These are phyloP conservation scores for Rhagium mordax DNA, from an alignment of 2,888 invertebrate genomes.

Conservation along the genomic window DNA sequence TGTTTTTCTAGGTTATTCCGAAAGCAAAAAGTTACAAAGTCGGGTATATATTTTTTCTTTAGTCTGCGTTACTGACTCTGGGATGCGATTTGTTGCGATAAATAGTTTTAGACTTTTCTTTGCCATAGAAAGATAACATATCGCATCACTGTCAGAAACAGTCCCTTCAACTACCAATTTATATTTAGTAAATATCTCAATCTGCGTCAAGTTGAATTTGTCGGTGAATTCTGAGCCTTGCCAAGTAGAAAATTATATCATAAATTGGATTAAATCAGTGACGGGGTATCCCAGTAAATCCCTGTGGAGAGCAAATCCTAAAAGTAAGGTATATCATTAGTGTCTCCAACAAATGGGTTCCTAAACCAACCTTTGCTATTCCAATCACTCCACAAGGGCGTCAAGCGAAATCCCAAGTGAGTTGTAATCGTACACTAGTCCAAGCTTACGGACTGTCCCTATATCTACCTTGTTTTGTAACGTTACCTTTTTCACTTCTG, in stretches of 20 bases:
- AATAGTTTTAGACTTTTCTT: no score
- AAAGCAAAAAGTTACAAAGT: no score
- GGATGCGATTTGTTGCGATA: no score
- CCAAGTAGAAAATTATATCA: neutral
- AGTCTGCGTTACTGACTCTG: no score
- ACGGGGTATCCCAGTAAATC: neutral
- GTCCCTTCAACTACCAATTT: no score
- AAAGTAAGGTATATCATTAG: slow-evolving; percentile 1
- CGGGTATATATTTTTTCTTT: no score
- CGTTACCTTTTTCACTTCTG: neutral
- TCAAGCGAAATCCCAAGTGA: neutral
- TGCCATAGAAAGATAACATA: no score
- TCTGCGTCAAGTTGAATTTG: neutral
- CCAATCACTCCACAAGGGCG: neutral
- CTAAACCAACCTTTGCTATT: neutral
- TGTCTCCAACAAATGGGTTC: neutral
- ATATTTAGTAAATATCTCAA: no score
- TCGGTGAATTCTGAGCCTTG: neutral
- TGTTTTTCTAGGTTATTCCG: no score
- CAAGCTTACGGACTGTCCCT: neutral
- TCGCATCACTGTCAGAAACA: no score
- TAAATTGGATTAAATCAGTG: neutral
- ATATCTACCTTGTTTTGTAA: neutral
- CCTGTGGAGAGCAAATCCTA: neutral
- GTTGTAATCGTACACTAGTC: neutral